Conservation (phyloP, 2,113 vertebrate species). For the Rhea americana region DNA sequence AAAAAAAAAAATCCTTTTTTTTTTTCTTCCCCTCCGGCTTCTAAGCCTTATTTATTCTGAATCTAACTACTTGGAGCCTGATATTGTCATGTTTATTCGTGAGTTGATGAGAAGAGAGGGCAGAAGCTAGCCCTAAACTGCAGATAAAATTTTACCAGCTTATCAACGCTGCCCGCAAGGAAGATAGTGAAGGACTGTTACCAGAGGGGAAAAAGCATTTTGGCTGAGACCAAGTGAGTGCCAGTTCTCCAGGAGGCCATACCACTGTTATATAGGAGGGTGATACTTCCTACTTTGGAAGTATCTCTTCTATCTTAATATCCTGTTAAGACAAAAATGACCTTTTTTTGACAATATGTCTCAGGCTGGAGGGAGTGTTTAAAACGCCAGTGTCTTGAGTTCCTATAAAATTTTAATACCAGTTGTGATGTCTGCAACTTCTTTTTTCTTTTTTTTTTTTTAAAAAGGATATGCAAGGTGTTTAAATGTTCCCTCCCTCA, state of each 20-base stretch:
- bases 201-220: neutral
- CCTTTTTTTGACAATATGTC: neutral
- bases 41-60: slow-evolving; percentile 26
- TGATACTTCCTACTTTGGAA: neutral
- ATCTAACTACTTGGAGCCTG: neutral
- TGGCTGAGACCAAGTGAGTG: fast-evolving
- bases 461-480: neutral
- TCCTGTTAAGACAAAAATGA: neutral
- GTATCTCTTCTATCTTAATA: neutral
- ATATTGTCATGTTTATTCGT: slow-evolving; percentile 40
- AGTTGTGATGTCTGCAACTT: fast-evolving
- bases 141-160: neutral
- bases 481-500: neutral
- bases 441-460: no score
- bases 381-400: neutral
- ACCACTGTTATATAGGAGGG: neutral
- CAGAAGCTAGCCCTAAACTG: neutral
- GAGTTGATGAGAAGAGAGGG: neutral
- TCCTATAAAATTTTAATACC: neutral
- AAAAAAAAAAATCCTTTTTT: no score
- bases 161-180: neutral
- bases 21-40: neutral
- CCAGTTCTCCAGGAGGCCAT: neutral
- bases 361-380: neutral
- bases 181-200: neutral